These are phyloP conservation scores for Acrocephalus scirpaceus DNA, from an alignment of 2,797 vertebrate genomes.

Conservation along the genomic window DNA sequence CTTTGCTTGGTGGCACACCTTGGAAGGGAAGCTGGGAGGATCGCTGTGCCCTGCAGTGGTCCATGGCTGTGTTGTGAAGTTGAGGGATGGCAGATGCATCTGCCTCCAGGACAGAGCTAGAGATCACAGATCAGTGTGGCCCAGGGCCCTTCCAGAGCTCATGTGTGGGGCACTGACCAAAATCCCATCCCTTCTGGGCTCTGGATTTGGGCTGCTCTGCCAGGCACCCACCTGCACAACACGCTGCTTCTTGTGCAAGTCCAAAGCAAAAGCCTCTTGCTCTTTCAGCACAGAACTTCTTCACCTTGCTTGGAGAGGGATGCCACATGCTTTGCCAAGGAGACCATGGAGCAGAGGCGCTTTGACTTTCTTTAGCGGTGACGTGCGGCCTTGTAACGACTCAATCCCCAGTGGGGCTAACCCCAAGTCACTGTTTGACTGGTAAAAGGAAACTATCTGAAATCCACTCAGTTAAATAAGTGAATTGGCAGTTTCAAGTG, in stretches of 20 bases:
- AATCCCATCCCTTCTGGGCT: background rate
- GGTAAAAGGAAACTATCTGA: conserved; percentile 54
- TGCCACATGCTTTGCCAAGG: background rate
- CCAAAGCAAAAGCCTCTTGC: background rate
- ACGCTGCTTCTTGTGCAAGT: background rate
- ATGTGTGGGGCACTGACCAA: accelerated
- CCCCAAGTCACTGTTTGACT: conserved; percentile 66
- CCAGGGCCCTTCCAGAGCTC: accelerated
- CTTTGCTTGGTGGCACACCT: background rate
- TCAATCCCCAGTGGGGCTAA: conserved; percentile 54
- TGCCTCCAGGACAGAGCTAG: background rate
- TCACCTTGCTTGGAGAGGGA: background rate
- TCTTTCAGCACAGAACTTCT: accelerated
- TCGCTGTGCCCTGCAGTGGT: accelerated
- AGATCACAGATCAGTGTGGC: accelerated
- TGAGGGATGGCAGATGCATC: background rate
- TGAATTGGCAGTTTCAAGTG: conserved; percentile 60
- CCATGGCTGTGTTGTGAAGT: background rate
- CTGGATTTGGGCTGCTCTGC: background rate
- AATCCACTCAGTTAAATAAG: conserved; percentile 54
- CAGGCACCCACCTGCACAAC: background rate
- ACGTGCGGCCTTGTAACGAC: background rate
- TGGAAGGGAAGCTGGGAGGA: background rate
- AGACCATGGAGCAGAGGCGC: background rate
- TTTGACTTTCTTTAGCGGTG: background rate